Conservation (phyloP, 2,113 vertebrate species). For the Callopanchax toddi region DNA sequence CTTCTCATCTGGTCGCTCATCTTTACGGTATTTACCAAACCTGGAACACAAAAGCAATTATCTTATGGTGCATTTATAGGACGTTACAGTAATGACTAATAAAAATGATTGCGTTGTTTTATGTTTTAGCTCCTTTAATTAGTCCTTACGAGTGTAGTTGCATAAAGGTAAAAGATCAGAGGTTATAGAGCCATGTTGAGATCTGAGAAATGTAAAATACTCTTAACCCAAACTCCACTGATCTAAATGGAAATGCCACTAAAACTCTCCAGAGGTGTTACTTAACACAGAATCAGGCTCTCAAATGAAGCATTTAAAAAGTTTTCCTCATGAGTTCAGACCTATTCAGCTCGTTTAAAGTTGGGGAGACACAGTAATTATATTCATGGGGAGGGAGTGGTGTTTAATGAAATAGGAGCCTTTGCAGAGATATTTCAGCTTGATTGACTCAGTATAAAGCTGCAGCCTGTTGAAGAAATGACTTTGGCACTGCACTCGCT, state of each 20-base stretch:
- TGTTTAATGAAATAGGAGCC: constrained; percentile 48
- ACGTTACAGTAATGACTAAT: too few species aligned
- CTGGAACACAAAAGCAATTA: constrained; percentile 67
- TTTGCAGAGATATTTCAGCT: constrained; percentile 64
- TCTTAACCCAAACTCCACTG: neutral
- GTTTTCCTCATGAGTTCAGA: constrained; percentile 33
- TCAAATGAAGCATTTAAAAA: constrained; percentile 30
- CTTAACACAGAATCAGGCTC: constrained; percentile 5
- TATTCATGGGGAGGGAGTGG: constrained; percentile 62
- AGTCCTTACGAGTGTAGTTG: neutral
- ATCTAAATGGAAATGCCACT: constrained; percentile 7
- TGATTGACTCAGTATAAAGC: constrained; percentile 67
- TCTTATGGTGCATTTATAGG: too few species aligned
- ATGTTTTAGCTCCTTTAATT: too few species aligned
- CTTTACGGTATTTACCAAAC: constrained; percentile 98
- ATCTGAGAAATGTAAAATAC: neutral
- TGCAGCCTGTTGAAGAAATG: constrained; percentile 62
- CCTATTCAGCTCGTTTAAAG: constrained; percentile 43
- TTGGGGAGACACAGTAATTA: constrained; percentile 45
- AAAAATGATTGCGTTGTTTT: too few species aligned
- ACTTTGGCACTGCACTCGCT: constrained; percentile 54
- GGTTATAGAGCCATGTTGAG: neutral
- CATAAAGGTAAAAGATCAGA: neutral
- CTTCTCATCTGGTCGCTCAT: constrained; percentile 90
- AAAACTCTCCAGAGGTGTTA: neutral